Conservation (phyloP, 23 tunicate genomes). For the Styela clava region DNA sequence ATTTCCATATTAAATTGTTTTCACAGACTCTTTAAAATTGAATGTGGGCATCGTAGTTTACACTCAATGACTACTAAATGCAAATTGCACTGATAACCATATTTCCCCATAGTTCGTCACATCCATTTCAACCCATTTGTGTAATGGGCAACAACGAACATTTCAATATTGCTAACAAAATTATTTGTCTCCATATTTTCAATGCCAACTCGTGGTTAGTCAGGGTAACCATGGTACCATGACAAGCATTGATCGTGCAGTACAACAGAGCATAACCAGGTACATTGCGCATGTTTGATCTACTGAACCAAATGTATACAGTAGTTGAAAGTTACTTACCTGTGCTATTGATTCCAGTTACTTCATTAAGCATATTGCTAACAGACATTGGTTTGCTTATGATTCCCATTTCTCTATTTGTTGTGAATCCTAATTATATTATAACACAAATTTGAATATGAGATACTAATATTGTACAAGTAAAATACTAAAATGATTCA, state of each 20-base stretch:
- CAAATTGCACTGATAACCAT: no score
- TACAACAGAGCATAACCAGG: not conserved
- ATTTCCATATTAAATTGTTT: no score
- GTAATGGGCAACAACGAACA: no score
- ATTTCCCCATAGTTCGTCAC: no score
- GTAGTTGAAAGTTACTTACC: not conserved
- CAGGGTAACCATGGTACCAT: no score
- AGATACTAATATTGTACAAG: not conserved
- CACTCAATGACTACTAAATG: no score
- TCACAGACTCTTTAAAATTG: no score
- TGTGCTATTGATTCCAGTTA: not conserved
- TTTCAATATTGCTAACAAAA: no score
- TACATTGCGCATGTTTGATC: not conserved
- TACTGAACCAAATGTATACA: not conserved
- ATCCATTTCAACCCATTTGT: no score
- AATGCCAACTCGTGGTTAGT: no score
- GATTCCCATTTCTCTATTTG: not conserved
- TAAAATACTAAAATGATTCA: no score
- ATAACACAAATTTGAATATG: not conserved
- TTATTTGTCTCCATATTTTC: not conserved
- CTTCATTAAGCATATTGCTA: constrained; percentile 11
- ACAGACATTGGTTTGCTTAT: not conserved
- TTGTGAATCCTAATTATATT: not conserved
- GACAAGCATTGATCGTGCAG: not conserved
- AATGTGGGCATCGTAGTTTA: no score